These are phyloP conservation scores for Megalopta genalis DNA, from an alignment of 1,140 invertebrate species.

Conservation along the genomic window DNA sequence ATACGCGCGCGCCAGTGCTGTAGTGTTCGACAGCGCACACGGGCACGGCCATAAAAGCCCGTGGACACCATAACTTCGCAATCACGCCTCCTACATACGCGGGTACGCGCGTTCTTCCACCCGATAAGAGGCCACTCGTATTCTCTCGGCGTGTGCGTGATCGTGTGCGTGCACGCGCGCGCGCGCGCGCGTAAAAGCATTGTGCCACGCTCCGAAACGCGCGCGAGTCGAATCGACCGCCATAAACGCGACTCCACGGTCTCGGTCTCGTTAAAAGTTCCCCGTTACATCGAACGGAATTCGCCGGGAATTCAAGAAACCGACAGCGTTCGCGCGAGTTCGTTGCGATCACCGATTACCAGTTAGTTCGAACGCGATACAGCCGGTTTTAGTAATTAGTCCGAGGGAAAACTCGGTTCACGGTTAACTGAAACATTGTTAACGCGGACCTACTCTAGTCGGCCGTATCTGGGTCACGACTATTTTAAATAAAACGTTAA, in stretches of 20 bases:
- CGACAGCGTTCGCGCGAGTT: neutral
- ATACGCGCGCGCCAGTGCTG: slow-evolving; percentile 24
- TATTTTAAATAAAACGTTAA: too few species aligned
- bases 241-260: neutral
- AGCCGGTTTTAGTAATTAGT: too few species aligned
- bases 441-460: too few species aligned
- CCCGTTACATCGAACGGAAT: neutral
- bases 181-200: slow-evolving; percentile 30
- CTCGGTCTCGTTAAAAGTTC: slow-evolving; percentile 9
- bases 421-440: too few species aligned
- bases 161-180: neutral
- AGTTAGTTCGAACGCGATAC: too few species aligned
- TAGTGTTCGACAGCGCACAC: slow-evolving; percentile 1
- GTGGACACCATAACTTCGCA: slow-evolving; percentile 62
- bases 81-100: slow-evolving; percentile 60
- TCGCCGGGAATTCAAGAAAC: neutral
- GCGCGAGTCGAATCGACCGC: slow-evolving; percentile 2
- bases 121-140: slow-evolving; percentile 52
- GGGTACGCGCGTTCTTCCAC: slow-evolving; percentile 45
- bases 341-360: neutral
- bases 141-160: slow-evolving; percentile 21
- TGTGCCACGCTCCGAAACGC: slow-evolving; percentile 11
- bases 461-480: too few species aligned
- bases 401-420: too few species aligned
- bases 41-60: slow-evolving; percentile 57